Conservation (phyloP, 2,888 invertebrate genomes). For the Sialis fuliginosa region DNA sequence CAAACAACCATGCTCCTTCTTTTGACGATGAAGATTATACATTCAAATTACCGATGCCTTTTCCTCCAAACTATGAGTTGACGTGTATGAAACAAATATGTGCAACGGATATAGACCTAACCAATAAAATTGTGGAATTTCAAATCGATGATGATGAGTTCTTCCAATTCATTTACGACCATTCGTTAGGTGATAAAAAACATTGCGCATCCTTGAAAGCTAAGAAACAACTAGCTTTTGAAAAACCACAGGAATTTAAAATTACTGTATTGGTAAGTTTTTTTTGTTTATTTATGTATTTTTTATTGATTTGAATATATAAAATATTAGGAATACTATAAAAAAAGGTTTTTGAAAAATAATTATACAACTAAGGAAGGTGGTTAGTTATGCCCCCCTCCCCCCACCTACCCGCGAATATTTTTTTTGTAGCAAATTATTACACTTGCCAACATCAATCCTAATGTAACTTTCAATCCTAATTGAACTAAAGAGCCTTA, state of each 20-base stretch:
- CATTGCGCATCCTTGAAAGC: constrained; percentile 13
- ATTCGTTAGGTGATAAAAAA: constrained; percentile 8
- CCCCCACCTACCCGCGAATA: no score
- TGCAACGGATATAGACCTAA: constrained; percentile 33
- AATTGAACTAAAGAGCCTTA: no score
- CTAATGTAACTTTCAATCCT: no score
- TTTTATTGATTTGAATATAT: no score
- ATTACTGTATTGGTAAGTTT: constrained; percentile 16
- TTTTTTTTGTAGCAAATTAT: no score
- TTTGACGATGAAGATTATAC: constrained; percentile 22
- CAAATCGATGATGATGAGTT: constrained; percentile 10
- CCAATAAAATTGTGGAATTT: constrained; percentile 21
- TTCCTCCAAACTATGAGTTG: constrained; percentile 26
- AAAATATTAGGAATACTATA: no score
- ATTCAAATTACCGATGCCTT: constrained; percentile 29
- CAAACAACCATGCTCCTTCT: constrained; percentile 30
- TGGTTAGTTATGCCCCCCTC: no score
- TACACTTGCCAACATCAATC: no score
- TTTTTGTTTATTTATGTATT: no score
- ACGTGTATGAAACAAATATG: constrained; percentile 26
- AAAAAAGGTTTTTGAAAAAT: no score
- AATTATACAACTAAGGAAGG: no score
- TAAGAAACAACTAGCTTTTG: constrained; percentile 9
- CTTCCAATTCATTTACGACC: background rate
- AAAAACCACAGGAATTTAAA: constrained; percentile 9